Evolutionary conservation across 2,113 vertebrate species (phyloP), one percentile per base, ranked within the genome.

Genomic region (Rhea pennata): DNA sequence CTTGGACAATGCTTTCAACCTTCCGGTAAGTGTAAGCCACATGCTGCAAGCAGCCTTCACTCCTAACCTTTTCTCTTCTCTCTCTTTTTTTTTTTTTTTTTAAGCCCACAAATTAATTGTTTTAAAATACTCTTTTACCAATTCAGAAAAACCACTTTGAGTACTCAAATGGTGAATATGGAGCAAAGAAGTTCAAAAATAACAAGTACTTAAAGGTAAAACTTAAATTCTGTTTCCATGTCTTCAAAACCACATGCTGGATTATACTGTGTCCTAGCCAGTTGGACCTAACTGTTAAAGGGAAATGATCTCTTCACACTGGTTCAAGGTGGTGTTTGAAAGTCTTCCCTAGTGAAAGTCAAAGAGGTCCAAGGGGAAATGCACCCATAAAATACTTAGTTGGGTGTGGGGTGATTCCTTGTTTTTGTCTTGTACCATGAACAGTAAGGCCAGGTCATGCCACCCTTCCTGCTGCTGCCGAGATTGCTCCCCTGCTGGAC

Each of bases 81-180:
- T 11, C n/a, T n/a, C n/a, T n/a, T n/a, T n/a, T n/a, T n/a, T n/a
- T n/a, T n/a, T 19, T 48, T 48, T 86, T 53, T 23, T 10, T 17
- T 14, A 79, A 82, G 21, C n/a, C 36, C 2, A 33, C 26, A 87
- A 26, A 74, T 40, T 92, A 88, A 95, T 53, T 87, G 23, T n/a
- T 91, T 87, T 89, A 20, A 90, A 95, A 93, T 48, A 39, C 7
- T 42, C 62, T 95, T 95, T 88, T 67, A 51, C 15, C 69, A 77
- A 92, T 92, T 31, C 95, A 99, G 99, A 99, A 98, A 98, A 98
- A 98, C 96, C 98, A 98, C 36, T 98, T 98, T 59, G 99, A 99
- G 95, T 98, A 99, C 92, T 97, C 95, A 0, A 98, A 99, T 56
- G 97, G 98, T 31, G 98, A 99, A 54, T 98, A 98, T 54, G 95